Percentiles rank a stretch among this genome's conserved stretches.
phyloP scores from a whole-genome alignment of 2,113 vertebrate species.

The Vulpes lagopus region DNA sequence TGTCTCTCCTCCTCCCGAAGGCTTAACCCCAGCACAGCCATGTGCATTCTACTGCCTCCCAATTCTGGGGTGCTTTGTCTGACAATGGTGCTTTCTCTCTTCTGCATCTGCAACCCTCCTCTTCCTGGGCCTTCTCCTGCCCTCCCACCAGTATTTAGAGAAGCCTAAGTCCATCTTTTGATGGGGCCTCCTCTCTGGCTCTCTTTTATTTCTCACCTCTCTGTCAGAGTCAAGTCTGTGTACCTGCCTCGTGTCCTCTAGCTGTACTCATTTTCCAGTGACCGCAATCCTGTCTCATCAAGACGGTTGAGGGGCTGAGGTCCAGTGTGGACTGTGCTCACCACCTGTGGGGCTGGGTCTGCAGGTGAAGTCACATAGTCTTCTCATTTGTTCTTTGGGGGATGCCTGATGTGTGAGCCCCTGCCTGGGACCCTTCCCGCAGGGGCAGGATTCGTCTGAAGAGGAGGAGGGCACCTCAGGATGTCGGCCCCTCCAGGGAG shows the following conservation, averaged over 20 bases:
- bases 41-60: not conserved
- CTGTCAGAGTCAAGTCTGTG: not conserved
- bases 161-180: not conserved
- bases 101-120: not conserved
- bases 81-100: accelerated
- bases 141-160: not conserved
- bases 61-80: not conserved
- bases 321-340: not conserved
- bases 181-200: not conserved
- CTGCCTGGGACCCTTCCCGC: not conserved
- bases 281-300: not conserved
- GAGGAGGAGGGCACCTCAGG: not conserved
- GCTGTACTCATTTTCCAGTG: not conserved
- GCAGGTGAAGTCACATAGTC: too few relatives aligned
- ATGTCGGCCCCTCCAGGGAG: not conserved
- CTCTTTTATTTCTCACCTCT: not conserved
- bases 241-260: not conserved
- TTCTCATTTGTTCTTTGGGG: too few relatives aligned
- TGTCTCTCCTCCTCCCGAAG: not conserved
- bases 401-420: too few relatives aligned
- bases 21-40: not conserved
- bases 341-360: not conserved
- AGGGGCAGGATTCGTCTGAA: not conserved
- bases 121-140: not conserved
- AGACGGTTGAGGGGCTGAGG: not conserved